Evolutionary conservation across 2,797 vertebrate genomes (phyloP).

Genomic region (Leuciscus waleckii): DNA sequence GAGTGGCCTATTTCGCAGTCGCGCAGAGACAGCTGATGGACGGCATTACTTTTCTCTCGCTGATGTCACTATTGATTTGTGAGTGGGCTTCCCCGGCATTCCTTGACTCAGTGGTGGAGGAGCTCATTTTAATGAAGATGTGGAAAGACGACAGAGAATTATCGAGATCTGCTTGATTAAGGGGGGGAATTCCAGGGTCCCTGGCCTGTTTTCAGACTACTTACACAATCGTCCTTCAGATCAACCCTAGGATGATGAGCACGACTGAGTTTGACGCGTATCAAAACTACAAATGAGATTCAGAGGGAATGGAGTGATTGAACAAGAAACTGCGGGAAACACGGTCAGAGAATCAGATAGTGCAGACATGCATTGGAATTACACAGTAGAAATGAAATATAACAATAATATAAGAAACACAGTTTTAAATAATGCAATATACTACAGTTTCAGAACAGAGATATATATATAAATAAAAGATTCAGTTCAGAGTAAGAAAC

Average conservation of each 20-base stretch:
- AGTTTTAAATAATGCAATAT: too few species aligned
- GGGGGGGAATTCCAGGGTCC: neutral
- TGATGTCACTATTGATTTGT: conserved; percentile 56
- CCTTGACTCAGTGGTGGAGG: neutral
- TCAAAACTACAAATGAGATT: conserved; percentile 5
- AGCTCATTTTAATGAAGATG: conserved; percentile 50
- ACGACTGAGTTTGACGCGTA: neutral
- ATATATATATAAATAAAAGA: too few species aligned
- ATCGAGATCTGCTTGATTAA: conserved; percentile 17
- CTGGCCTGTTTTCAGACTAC: neutral
- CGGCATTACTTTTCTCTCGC: conserved; percentile 1
- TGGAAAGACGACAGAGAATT: conserved; percentile 13
- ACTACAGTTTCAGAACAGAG: too few species aligned
- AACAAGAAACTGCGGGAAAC: neutral
- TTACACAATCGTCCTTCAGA: conserved; percentile 17
- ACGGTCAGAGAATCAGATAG: neutral
- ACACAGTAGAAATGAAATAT: too few species aligned
- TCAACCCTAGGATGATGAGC: conserved; percentile 7
- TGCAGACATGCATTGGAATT: too few species aligned
- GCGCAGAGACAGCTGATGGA: conserved; percentile 30
- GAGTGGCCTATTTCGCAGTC: conserved; percentile 31
- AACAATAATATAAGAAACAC: too few species aligned
- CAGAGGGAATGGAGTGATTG: neutral
- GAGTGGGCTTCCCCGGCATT: conserved; percentile 43
- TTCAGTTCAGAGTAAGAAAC: neutral